Evolutionary conservation across 2,797 vertebrate genomes (phyloP).

Genomic region (Bryconaethiops microstoma): DNA sequence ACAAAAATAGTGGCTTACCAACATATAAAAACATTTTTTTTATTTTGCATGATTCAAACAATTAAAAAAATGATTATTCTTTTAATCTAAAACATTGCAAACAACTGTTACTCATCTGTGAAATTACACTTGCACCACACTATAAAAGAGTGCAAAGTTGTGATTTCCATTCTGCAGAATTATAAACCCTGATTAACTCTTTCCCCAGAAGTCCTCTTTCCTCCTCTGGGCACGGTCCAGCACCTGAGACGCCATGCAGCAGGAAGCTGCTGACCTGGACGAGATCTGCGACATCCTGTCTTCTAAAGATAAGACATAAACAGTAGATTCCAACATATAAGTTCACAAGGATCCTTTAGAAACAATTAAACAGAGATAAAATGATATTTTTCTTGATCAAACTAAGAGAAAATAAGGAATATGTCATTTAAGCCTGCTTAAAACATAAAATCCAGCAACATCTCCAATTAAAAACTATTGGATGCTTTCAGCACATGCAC

Average conservation of each 20-base stretch:
- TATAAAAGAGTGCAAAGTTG: not conserved
- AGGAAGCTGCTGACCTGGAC: conserved; percentile 81
- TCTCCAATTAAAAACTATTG: conserved; percentile 18
- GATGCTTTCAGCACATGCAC: conserved; percentile 33
- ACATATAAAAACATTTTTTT: not conserved
- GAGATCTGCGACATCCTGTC: conserved; percentile 86
- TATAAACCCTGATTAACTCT: conserved; percentile 52
- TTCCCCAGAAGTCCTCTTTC: conserved; percentile 84
- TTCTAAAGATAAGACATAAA: conserved; percentile 61
- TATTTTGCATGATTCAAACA: conserved; percentile 15
- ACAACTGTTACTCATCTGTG: not conserved
- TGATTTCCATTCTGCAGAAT: conserved; percentile 10
- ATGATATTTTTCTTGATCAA: no score
- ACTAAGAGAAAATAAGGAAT: not conserved
- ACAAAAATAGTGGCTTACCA: not conserved
- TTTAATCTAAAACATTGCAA: not conserved
- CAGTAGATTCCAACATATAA: not conserved
- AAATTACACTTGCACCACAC: not conserved
- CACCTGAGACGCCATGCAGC: conserved; percentile 80
- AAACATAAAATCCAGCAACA: not conserved
- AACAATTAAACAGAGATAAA: not conserved
- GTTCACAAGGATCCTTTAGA: not conserved
- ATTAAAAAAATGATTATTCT: not conserved
- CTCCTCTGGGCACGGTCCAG: conserved; percentile 83
- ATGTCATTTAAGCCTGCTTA: not conserved